Evolutionary conservation across 1,140 invertebrate genomes (phyloP), one percentile per base, ranked within the genome.

Genomic region (Drosophila rhopaloa): DNA sequence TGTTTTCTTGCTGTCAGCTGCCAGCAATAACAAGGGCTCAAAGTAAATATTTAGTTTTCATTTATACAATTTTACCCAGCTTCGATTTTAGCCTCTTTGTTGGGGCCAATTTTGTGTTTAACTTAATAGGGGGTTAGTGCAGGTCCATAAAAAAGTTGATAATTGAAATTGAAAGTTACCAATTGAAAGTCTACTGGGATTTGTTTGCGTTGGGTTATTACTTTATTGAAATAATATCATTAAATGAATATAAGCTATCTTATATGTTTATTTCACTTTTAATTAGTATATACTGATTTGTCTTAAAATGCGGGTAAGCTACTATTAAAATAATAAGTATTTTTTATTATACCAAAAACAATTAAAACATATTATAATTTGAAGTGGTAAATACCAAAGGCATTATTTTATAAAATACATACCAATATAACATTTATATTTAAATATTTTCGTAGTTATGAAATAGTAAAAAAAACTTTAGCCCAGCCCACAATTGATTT

Each of bases 1-100:
- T 74, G 41, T 62, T 68, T 62, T 81, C 72, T 37, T 46, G 61
- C 57, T 75, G 79, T 82, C 63, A 81, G 74, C 44, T 59, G 62
- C 47, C 60, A 65, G 81, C 81, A 77, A 66, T 84, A 85, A 86
- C 75, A 81, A 86, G 72, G 59, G 66, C 61, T 59, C 83, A 83
- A 78, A 74, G 70, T 76, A 89, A 89, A 89, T 89, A 89, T 89
- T 89, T 90, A 89, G 85, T 90, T 89, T 90, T 89, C 84, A 89
- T 90, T 89, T 89, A 90, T 84, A 82, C 85, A 72, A 79, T 90
- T 78, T 89, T 61, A 48, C 41, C 43, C 29, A 50, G 27, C 35
- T 35, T 29, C 5, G 19, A 44, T 14, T 38, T 67, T 48, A 37
- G 63, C 19, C 19, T 48, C 24, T 60, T 66, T 61, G 53, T 60